A percentile compares a stretch with the other conserved stretches of the same genome.
Conservation (phyloP, 2,888 invertebrate genomes). For the Carterocephalus palaemon region DNA sequence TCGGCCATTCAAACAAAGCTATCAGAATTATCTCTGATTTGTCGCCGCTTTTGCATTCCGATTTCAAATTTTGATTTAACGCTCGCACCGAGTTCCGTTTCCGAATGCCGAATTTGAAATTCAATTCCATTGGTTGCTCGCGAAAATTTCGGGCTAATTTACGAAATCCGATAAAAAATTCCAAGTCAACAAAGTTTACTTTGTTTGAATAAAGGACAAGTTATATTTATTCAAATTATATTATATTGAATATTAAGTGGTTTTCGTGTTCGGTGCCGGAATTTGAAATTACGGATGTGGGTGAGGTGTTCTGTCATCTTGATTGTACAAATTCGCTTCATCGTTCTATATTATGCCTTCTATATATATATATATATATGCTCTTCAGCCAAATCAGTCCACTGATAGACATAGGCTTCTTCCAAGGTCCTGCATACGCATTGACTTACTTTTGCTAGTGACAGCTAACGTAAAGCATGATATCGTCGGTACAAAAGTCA, state of each 20-base stretch:
- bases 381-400: too few relatives aligned
- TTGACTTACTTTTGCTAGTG: too few relatives aligned
- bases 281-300: too few relatives aligned
- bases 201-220: neutral
- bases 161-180: constrained; percentile 15
- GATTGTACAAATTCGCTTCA: too few relatives aligned
- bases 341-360: too few relatives aligned
- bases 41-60: constrained; percentile 29
- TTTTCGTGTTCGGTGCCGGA: too few relatives aligned
- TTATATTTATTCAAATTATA: constrained; percentile 7
- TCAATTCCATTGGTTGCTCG: constrained; percentile 14
- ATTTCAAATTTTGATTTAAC: constrained; percentile 31
- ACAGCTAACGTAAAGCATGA: too few relatives aligned
- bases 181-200: constrained; percentile 10
- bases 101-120: constrained; percentile 20
- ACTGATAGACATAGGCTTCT: too few relatives aligned
- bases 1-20: constrained; percentile 12
- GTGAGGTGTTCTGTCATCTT: too few relatives aligned
- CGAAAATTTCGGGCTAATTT: constrained; percentile 14
- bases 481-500: too few relatives aligned
- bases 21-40: constrained; percentile 31
- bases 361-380: too few relatives aligned
- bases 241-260: constrained; percentile 4
- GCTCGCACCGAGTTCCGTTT: constrained; percentile 15
- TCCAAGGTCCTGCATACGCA: too few relatives aligned